A percentile compares a stretch with the other conserved stretches of the same genome.
These are phyloP conservation scores for Azemiops feae DNA, from an alignment of 2,113 vertebrate species.

Conservation along the genomic window DNA sequence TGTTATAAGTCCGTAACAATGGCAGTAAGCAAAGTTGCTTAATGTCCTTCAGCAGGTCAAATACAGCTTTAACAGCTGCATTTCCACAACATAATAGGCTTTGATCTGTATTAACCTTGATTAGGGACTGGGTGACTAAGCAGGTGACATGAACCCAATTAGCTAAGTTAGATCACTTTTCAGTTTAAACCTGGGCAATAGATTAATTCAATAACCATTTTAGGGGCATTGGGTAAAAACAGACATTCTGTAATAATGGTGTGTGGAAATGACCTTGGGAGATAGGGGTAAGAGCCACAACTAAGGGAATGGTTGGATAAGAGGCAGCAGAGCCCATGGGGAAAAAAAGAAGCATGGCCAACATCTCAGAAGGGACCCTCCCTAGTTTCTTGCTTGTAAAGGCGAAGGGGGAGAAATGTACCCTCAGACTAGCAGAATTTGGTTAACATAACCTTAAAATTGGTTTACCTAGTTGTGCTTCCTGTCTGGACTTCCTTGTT, in stretches of 20 bases:
- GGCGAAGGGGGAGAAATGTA: background rate
- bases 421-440: background rate
- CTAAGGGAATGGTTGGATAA: background rate
- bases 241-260: background rate
- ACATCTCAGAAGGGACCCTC: background rate
- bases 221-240: background rate
- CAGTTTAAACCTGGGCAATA: background rate
- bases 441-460: background rate
- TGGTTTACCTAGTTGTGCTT: background rate
- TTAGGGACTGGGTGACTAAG: background rate
- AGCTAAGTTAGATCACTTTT: background rate
- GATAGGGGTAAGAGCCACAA: background rate
- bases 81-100: background rate
- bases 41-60: background rate
- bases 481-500: background rate
- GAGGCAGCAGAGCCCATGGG: background rate
- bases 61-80: background rate
- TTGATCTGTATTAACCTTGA: background rate
- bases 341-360: background rate
- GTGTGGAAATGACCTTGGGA: background rate
- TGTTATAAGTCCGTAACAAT: background rate
- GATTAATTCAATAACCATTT: background rate
- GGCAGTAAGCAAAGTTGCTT: background rate
- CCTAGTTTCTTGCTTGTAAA: background rate
- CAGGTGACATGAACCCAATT: background rate